Evolutionary conservation across 2,797 vertebrate species (phyloP).

Genomic region (Arctocebus calabarensis): DNA sequence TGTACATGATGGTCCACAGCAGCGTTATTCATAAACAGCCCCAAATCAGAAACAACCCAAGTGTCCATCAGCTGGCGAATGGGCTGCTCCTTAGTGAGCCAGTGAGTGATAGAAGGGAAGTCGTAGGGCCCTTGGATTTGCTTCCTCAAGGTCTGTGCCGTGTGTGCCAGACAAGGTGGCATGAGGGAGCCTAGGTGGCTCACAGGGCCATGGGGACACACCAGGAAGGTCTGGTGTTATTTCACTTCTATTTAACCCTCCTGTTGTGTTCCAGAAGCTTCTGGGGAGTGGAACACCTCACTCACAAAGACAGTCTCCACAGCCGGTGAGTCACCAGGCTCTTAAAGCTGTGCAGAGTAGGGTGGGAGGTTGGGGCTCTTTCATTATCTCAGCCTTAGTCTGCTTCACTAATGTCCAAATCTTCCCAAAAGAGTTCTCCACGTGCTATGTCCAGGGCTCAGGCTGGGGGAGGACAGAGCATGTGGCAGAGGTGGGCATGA

Average conservation of each 20-base stretch:
- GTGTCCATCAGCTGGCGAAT: not conserved
- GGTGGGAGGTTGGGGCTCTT: too few species aligned
- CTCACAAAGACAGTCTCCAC: not conserved
- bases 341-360: not conserved
- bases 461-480: not conserved
- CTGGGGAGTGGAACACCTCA: not conserved
- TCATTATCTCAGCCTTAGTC: too few species aligned
- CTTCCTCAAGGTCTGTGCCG: not conserved
- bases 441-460: not conserved
- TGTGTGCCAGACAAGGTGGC: not conserved
- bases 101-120: not conserved
- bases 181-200: not conserved
- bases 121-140: not conserved
- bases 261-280: not conserved
- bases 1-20: not conserved
- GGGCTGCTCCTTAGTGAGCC: not conserved
- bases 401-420: accelerated
- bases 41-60: not conserved
- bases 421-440: not conserved
- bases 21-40: not conserved
- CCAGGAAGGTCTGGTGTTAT: not conserved
- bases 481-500: too few species aligned
- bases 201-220: too few species aligned
- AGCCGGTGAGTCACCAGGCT: not conserved
- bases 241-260: not conserved